These are phyloP conservation scores for Anomalospiza imberbis DNA, from an alignment of 2,797 vertebrate species.

Conservation along the genomic window DNA sequence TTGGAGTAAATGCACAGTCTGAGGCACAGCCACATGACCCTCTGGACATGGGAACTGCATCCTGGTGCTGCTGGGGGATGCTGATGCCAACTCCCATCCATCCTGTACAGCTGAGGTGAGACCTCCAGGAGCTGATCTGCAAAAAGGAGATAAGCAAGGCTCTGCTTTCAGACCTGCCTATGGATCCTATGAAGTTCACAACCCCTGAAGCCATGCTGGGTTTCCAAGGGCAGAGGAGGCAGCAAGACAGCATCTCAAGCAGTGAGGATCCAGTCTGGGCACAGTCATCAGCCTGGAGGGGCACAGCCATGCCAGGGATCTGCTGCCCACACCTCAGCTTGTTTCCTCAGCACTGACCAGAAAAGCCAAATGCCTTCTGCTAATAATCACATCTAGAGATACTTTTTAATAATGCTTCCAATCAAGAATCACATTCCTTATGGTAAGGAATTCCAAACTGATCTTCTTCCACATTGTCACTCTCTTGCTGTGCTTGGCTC, in stretches of 20 bases:
- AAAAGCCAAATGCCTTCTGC: neutral
- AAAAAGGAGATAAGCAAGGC: neutral
- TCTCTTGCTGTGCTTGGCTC: neutral
- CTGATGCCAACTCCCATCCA: neutral
- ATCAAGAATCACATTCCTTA: accelerated
- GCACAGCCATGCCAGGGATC: accelerated
- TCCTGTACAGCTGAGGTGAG: neutral
- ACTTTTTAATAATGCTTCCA: neutral
- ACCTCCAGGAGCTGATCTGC: neutral
- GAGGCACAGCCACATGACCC: neutral
- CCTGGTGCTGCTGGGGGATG: neutral
- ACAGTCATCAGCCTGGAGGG: neutral
- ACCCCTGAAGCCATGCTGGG: neutral
- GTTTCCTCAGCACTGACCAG: accelerated
- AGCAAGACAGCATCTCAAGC: neutral
- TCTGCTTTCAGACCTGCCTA: neutral
- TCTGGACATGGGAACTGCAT: neutral
- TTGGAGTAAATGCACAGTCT: accelerated
- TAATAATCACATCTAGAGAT: neutral
- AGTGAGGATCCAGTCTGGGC: neutral
- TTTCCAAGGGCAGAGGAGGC: neutral
- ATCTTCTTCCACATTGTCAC: accelerated
- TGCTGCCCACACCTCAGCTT: neutral
- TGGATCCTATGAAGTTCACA: accelerated
- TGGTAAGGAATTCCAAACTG: neutral